Percentiles rank a stretch among this genome's conserved stretches.
phyloP scores from a whole-genome alignment of 37 sponge, comb jelly and placozoan genomes.

The Cladorhizidae sp. region DNA sequence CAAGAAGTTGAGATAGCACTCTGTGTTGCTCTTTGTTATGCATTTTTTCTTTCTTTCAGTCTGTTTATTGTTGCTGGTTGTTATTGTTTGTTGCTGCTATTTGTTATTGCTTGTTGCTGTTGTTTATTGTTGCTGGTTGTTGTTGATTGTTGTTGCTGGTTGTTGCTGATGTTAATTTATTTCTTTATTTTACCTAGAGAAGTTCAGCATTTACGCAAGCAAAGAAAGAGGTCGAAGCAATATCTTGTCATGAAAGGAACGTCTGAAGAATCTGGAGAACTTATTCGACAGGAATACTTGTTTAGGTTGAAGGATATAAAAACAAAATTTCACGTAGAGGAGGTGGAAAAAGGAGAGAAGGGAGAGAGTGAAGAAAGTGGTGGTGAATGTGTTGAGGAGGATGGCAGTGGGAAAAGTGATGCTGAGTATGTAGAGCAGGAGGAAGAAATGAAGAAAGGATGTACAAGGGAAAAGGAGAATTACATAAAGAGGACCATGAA shows the following conservation, averaged over 20 bases:
- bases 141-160: too few species aligned
- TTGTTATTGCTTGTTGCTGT: too few species aligned
- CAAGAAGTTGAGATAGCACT: too few species aligned
- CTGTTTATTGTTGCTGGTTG: too few species aligned
- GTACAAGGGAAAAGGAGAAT: background rate
- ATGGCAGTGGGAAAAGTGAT: conserved; percentile 3
- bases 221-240: conserved; percentile 59
- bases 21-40: too few species aligned
- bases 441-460: conserved; percentile 6
- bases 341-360: conserved; percentile 61
- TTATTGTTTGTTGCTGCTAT: too few species aligned
- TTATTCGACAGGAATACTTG: conserved; percentile 46
- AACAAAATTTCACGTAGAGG: conserved; percentile 47
- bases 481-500: too few species aligned
- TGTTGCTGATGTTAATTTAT: too few species aligned
- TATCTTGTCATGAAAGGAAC: conserved; percentile 38
- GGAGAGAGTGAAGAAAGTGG: background rate
- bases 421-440: conserved; percentile 27
- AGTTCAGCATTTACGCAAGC: conserved; percentile 36
- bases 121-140: too few species aligned
- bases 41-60: too few species aligned
- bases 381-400: conserved; percentile 17
- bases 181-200: conserved; percentile 45
- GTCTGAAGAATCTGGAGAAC: conserved; percentile 32
- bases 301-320: conserved; percentile 63